These are phyloP conservation scores for Lutjanus argentimaculatus DNA, from an alignment of 2,797 vertebrate species.

Conservation along the genomic window DNA sequence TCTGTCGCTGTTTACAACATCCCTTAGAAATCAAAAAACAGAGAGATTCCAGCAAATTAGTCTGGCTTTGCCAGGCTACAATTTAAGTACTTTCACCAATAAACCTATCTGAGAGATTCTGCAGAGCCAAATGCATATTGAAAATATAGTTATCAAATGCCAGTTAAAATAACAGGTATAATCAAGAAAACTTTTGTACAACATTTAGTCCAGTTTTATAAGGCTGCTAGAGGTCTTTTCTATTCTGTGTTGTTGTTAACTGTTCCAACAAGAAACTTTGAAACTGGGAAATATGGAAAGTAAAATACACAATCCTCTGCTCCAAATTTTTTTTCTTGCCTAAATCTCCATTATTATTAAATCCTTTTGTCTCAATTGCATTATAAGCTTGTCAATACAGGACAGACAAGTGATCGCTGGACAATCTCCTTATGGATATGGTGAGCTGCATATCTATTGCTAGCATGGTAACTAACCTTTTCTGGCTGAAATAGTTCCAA, in stretches of 20 bases:
- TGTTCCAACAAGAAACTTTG: neutral
- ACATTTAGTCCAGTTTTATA: neutral
- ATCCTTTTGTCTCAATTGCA: neutral
- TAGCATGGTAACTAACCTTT: neutral
- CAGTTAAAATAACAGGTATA: too few relatives aligned
- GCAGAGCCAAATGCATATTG: neutral
- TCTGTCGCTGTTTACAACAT: too few relatives aligned
- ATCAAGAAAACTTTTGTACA: neutral
- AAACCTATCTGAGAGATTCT: neutral
- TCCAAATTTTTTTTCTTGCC: neutral
- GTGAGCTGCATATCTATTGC: neutral
- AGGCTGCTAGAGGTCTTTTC: neutral
- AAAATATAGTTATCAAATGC: neutral
- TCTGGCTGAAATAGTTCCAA: neutral
- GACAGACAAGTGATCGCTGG: neutral
- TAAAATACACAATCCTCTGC: neutral
- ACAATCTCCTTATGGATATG: neutral
- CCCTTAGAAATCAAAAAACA: too few relatives aligned
- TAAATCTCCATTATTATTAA: neutral
- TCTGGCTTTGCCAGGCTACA: too few relatives aligned
- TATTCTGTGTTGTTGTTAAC: neutral
- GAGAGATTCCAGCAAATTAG: too few relatives aligned
- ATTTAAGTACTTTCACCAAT: neutral
- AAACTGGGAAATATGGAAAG: neutral
- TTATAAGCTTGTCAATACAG: neutral